Conservation (phyloP, 2,797 vertebrate species). For the Remorina albescens region DNA sequence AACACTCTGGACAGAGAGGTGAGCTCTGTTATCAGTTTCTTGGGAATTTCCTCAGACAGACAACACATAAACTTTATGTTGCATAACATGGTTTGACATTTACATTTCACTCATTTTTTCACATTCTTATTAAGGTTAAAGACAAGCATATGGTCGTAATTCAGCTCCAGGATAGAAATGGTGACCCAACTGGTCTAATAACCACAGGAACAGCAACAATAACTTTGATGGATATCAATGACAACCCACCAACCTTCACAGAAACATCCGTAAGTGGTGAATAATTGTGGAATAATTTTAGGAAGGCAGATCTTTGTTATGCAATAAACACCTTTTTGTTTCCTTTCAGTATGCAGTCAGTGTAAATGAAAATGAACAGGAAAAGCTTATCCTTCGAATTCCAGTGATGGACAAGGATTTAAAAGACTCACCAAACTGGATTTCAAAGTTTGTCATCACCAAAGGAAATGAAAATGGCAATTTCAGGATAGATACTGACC, state of each 20-base stretch:
- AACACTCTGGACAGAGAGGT: conserved; percentile 91
- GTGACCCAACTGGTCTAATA: conserved; percentile 76
- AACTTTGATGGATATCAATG: conserved; percentile 87
- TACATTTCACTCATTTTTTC: neutral
- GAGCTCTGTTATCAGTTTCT: conserved; percentile 25
- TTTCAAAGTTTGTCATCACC: conserved; percentile 85
- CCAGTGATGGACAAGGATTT: conserved; percentile 88
- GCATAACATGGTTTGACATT: neutral
- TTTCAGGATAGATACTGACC: conserved; percentile 89
- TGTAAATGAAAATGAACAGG: conserved; percentile 86
- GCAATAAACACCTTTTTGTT: neutral
- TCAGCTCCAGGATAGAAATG: conserved; percentile 87
- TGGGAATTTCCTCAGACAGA: neutral
- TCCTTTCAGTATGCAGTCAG: conserved; percentile 80
- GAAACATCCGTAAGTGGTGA: conserved; percentile 84
- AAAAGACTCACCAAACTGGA: conserved; percentile 83
- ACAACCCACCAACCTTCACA: conserved; percentile 87
- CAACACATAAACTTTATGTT: neutral
- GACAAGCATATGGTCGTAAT: conserved; percentile 78
- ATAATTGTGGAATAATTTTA: neutral
- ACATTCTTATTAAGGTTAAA: conserved; percentile 74
- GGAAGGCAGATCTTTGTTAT: neutral
- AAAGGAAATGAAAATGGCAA: conserved; percentile 88
- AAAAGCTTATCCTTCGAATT: conserved; percentile 85
- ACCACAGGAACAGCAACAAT: conserved; percentile 86